Percentiles rank a stretch among this genome's conserved stretches.
These are phyloP conservation scores for Tuberolachnus salignus DNA, from an alignment of 2,888 invertebrate species.

Conservation along the genomic window DNA sequence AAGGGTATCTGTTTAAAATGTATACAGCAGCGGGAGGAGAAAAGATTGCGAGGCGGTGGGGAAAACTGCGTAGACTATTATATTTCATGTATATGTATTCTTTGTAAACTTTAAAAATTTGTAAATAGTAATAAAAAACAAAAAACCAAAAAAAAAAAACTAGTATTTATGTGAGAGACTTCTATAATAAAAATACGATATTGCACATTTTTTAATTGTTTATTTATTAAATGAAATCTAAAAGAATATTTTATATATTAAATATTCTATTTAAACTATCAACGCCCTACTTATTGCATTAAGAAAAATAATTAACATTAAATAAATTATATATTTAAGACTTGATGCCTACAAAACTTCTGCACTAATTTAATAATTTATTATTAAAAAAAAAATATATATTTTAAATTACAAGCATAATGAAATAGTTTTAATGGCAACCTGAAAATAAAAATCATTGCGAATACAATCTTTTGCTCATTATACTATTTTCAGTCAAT, in stretches of 20 bases:
- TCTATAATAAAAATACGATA: not conserved
- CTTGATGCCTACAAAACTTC: too few relatives aligned
- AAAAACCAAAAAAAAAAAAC: conserved; percentile 6
- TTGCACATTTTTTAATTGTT: not conserved
- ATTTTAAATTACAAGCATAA: too few relatives aligned
- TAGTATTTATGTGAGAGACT: not conserved
- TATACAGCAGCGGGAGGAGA: not conserved
- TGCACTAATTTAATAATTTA: too few relatives aligned
- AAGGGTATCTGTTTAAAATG: conserved; percentile 1
- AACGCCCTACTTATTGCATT: too few relatives aligned
- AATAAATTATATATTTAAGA: too few relatives aligned
- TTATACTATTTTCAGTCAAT: not conserved
- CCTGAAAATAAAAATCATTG: not conserved
- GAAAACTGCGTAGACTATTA: conserved; percentile 34
- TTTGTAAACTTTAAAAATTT: conserved; percentile 55
- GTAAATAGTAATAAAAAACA: conserved; percentile 27
- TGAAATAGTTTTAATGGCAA: too few relatives aligned
- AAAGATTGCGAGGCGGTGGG: not conserved
- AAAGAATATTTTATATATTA: too few relatives aligned
- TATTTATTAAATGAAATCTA: not conserved
- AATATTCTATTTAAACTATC: too few relatives aligned
- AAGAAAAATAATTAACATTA: too few relatives aligned
- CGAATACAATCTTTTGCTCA: too few relatives aligned
- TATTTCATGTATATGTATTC: conserved; percentile 47
- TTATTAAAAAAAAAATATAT: too few relatives aligned